phyloP scores from a whole-genome alignment of 2,888 invertebrate species.

The Phytoseiulus persimilis region DNA sequence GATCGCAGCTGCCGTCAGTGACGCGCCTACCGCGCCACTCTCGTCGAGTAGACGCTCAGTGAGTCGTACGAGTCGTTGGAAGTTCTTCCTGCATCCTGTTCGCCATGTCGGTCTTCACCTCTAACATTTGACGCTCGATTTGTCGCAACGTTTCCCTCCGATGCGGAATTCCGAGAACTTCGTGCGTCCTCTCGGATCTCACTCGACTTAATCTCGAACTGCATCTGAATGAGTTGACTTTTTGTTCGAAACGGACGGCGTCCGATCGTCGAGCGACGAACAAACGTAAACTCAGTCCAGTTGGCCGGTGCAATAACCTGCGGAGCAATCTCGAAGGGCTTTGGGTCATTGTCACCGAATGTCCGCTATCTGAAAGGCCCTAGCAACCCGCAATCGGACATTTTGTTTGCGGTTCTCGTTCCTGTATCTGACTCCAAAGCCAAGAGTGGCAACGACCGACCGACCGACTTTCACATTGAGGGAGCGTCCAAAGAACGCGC shows the following conservation, averaged over 20 bases:
- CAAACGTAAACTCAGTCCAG: neutral
- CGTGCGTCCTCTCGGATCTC: neutral
- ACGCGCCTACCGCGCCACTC: neutral
- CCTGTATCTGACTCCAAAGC: neutral
- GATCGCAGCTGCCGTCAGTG: neutral
- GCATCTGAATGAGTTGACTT: neutral
- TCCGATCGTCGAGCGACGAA: neutral
- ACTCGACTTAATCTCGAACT: neutral
- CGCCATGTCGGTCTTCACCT: neutral
- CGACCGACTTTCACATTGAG: neutral
- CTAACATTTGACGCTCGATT: neutral
- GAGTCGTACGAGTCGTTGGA: neutral
- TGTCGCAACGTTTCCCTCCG: neutral
- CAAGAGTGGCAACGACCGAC: neutral
- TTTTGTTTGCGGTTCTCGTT: neutral
- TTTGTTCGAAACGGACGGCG: neutral
- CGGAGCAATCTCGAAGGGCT: conserved; percentile 14
- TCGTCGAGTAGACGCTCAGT: neutral
- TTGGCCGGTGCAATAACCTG: neutral
- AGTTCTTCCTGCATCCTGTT: neutral
- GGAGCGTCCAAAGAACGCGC: neutral
- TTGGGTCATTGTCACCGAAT: conserved; percentile 38
- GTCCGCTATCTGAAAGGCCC: conserved; percentile 6
- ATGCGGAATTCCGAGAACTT: neutral
- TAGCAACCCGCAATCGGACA: conserved; percentile 16